These are phyloP conservation scores for Apogon talboti DNA, from an alignment of 2,797 vertebrate species.

Conservation along the genomic window DNA sequence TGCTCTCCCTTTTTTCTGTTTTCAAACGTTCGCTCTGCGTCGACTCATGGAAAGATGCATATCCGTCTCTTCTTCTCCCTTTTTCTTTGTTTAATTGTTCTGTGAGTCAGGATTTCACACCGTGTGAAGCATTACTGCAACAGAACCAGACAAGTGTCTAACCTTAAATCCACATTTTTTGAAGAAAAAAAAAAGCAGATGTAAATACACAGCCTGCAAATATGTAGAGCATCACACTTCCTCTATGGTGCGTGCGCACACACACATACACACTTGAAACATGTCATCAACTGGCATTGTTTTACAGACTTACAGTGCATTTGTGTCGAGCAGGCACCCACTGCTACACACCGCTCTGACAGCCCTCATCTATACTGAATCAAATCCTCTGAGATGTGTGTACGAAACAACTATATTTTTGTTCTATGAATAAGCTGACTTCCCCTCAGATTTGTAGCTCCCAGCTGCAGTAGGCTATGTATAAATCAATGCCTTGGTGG, in stretches of 20 bases:
- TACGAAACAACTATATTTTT: conserved; percentile 77
- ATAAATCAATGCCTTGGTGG: conserved; percentile 83
- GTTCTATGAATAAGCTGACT: conserved; percentile 81
- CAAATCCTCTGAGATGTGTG: conserved; percentile 75
- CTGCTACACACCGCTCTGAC: conserved; percentile 58
- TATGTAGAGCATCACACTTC: conserved; percentile 36
- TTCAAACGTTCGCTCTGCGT: conserved; percentile 23
- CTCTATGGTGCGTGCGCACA: conserved; percentile 23
- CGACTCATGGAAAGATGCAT: conserved; percentile 30
- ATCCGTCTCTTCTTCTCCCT: conserved; percentile 3
- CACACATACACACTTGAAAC: conserved; percentile 15
- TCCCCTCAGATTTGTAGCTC: conserved; percentile 79
- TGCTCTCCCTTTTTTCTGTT: conserved; percentile 38
- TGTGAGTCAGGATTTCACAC: conserved; percentile 45
- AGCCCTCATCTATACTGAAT: conserved; percentile 72
- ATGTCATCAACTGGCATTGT: conserved; percentile 50
- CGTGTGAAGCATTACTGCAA: conserved; percentile 47
- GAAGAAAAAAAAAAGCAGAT: conserved; percentile 38
- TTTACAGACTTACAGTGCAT: conserved; percentile 50
- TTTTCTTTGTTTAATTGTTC: conserved; percentile 56
- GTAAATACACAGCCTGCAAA: conserved; percentile 30
- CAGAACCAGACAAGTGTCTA: conserved; percentile 18
- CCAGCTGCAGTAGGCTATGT: conserved; percentile 77
- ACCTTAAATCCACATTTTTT: conserved; percentile 48
- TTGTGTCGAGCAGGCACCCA: conserved; percentile 56